Evolutionary conservation across 2,113 vertebrate species (phyloP), one percentile per base, ranked within the genome.

Genomic region (Chitala chitala): DNA sequence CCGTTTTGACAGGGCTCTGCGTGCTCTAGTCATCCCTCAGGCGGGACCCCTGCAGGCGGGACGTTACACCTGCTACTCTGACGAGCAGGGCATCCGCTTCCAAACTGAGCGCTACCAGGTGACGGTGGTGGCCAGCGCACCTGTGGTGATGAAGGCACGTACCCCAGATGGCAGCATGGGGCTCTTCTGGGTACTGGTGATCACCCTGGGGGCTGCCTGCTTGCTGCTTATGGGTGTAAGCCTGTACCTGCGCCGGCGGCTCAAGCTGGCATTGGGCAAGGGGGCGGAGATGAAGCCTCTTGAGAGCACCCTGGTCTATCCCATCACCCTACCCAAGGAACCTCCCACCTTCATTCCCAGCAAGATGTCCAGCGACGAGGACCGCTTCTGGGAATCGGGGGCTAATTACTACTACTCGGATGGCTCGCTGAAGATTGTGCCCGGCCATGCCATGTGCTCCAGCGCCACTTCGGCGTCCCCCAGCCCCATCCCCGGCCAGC

Each of bases 361-460:
- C 82, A 91, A 91, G 83, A 92, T 92, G 90, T 86, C 90, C 63
- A 84, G 80, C 3, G 87, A 92, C 0, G 94, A 96, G 71, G 94
- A 96, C 0, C 93, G 96, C 0, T 95, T 98, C 63, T 98, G 96
- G 96, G 95, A 98, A 78, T 94, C 95, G 0, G 92, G 94, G 8
- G 90, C 88, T 10, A 95, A 94, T 72, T 98, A 95, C 76, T 98
- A 98, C 86, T 98, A 94, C 84, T 97, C 95, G 0, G 96, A 98
- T 0, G 95, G 95, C 44, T 98, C 96, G 0, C 91, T 98, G 31
- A 98, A 98, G 84, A 98, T 98, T 9, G 96, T 98, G 61, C 96
- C 96, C 0, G 95, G 95, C 0, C 95, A 96, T 0, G 95, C 96
- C 40, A 22, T 92, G 22, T 94, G 93, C 76, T 93, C 92, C 72